Percentiles rank a stretch among this genome's conserved stretches.
phyloP scores from a whole-genome alignment of 2,797 vertebrate species.

The Sphenopsis melanotis region DNA sequence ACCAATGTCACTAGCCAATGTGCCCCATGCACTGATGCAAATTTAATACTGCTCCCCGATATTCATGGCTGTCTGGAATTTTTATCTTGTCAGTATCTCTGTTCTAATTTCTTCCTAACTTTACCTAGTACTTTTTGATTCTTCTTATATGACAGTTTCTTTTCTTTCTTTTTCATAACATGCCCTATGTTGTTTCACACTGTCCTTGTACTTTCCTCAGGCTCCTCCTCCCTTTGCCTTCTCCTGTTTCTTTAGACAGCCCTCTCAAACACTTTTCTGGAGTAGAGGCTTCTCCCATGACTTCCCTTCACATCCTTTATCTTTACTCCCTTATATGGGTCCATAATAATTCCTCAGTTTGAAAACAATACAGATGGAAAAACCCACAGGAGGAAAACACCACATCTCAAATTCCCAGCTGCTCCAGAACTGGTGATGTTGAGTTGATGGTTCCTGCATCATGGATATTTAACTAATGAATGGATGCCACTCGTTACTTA shows the following conservation, averaged over 20 bases:
- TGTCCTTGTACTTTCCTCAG: background rate
- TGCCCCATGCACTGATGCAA: background rate
- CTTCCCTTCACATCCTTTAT: background rate
- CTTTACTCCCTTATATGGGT: background rate
- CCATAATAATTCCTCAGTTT: background rate
- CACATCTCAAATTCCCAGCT: background rate
- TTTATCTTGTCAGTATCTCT: background rate
- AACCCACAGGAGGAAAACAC: fast-evolving
- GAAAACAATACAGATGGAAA: background rate
- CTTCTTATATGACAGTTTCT: background rate
- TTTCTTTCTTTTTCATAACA: background rate
- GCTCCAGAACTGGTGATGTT: fast-evolving
- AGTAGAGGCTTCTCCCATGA: background rate
- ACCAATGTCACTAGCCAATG: background rate
- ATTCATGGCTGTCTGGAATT: background rate
- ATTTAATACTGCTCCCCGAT: background rate
- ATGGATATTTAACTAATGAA: fast-evolving
- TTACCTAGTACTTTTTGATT: background rate
- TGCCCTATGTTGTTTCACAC: background rate
- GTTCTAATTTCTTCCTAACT: background rate
- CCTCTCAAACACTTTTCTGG: background rate
- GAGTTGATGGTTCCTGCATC: background rate
- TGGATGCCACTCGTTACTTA: background rate
- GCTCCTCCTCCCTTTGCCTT: background rate
- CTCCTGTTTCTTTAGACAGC: background rate